Conservation (phyloP, 2,888 invertebrate species). For the Argynnis bischoffii region DNA sequence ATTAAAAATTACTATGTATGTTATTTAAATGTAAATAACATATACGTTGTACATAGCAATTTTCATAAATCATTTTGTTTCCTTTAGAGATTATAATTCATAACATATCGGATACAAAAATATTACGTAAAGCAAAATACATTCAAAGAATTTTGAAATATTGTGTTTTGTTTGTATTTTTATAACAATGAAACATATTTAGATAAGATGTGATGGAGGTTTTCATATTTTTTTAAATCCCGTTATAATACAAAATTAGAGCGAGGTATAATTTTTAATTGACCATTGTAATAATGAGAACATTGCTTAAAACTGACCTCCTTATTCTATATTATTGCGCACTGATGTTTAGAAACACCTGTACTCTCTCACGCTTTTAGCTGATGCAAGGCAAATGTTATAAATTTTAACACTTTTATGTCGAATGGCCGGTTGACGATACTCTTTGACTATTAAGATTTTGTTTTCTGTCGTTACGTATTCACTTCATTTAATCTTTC, state of each 20-base stretch:
- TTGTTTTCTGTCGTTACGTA: background rate
- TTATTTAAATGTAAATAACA: no score
- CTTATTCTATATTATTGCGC: slow-evolving; percentile 58
- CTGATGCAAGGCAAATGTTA: slow-evolving; percentile 36
- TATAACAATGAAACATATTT: no score
- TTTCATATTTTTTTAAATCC: slow-evolving; percentile 26
- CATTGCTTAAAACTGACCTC: slow-evolving; percentile 66
- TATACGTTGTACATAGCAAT: no score
- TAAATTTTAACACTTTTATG: slow-evolving; percentile 24
- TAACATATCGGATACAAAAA: no score
- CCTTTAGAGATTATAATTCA: no score
- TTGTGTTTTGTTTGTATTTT: background rate
- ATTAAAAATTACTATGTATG: no score
- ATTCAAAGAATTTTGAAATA: background rate
- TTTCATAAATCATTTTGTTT: no score
- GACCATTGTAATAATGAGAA: slow-evolving; percentile 77
- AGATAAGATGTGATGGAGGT: background rate
- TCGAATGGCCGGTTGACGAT: slow-evolving; percentile 14
- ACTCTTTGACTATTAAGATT: background rate
- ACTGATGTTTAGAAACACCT: slow-evolving; percentile 65
- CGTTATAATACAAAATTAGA: slow-evolving; percentile 47
- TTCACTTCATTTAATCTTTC: background rate
- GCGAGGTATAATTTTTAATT: slow-evolving; percentile 62
- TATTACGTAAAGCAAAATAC: no score
- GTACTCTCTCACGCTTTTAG: slow-evolving; percentile 70